Evolutionary conservation across 1,140 invertebrate genomes (phyloP).

Genomic region (Bursaphelenchus mucronatus): DNA sequence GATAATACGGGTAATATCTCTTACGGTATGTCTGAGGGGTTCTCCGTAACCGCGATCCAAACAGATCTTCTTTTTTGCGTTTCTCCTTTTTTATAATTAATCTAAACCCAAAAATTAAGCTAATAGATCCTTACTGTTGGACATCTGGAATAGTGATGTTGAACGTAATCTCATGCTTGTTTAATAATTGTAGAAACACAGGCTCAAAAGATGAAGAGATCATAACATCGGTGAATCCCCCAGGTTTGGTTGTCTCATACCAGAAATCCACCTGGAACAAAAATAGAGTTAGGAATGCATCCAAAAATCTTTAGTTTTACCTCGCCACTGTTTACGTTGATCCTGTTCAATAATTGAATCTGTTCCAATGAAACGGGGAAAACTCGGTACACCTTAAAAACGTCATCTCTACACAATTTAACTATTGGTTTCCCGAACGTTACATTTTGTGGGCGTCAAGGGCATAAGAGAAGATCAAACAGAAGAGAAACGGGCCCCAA

Average conservation of each 20-base stretch:
- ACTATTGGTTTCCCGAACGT: neutral
- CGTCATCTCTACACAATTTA: slow-evolving; percentile 14
- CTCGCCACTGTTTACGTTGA: slow-evolving; percentile 14
- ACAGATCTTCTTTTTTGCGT: slow-evolving; percentile 19
- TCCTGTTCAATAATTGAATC: slow-evolving; percentile 8
- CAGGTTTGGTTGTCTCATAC: slow-evolving; percentile 42
- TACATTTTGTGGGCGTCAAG: neutral
- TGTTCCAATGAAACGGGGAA: slow-evolving; percentile 36
- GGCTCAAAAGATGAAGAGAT: slow-evolving; percentile 29
- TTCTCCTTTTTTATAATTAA: slow-evolving; percentile 44
- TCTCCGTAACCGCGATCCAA: slow-evolving; percentile 19
- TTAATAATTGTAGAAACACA: slow-evolving; percentile 36
- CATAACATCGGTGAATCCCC: slow-evolving; percentile 54
- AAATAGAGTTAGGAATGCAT: slow-evolving; percentile 21
- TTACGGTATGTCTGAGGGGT: slow-evolving; percentile 17
- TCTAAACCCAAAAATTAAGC: slow-evolving; percentile 32
- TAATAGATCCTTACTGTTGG: slow-evolving; percentile 38
- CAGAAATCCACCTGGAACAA: slow-evolving; percentile 52
- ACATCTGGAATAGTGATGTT: slow-evolving; percentile 55
- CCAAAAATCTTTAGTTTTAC: slow-evolving; percentile 31
- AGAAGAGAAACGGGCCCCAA: neutral
- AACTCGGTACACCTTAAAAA: slow-evolving; percentile 40
- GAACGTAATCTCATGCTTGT: slow-evolving; percentile 34
- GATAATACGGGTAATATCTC: neutral
- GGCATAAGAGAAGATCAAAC: neutral